Conservation (phyloP, 2,888 invertebrate species). For the Steinernema scapterisci region DNA sequence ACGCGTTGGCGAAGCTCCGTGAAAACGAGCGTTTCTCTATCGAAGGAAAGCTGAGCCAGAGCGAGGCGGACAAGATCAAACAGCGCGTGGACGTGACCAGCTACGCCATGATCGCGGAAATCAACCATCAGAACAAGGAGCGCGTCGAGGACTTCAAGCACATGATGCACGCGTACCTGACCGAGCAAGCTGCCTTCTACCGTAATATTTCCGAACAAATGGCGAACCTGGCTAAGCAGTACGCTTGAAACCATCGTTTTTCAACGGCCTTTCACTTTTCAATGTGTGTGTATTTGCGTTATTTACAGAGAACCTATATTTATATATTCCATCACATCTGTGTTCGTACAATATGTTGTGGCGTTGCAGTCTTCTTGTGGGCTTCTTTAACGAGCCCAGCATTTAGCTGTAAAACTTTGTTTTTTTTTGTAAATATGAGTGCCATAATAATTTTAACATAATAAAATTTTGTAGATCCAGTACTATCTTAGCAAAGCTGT, state of each 20-base stretch:
- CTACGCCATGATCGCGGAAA: constrained; percentile 89
- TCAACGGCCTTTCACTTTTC: constrained; percentile 11
- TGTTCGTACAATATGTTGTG: background rate
- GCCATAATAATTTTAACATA: background rate
- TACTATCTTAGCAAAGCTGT: no score
- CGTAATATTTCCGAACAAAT: constrained; percentile 72
- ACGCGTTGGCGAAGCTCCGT: constrained; percentile 78
- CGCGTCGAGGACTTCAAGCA: constrained; percentile 78
- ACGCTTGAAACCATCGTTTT: constrained; percentile 4
- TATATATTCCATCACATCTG: background rate
- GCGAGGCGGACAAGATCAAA: constrained; percentile 79
- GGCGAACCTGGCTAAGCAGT: constrained; percentile 48
- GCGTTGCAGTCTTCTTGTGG: background rate
- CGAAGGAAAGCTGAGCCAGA: constrained; percentile 83
- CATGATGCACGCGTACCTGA: constrained; percentile 83
- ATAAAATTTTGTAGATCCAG: no score
- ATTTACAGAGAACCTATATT: background rate
- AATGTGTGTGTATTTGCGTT: no score
- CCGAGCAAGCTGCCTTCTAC: constrained; percentile 89
- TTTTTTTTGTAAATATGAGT: constrained; percentile 11
- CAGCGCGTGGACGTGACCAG: constrained; percentile 85
- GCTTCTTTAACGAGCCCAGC: background rate
- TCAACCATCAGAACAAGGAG: constrained; percentile 87
- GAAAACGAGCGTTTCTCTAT: constrained; percentile 82
- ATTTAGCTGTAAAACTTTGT: constrained; percentile 5